Conservation (phyloP, 2,888 invertebrate species). For the Agelastica alni region DNA sequence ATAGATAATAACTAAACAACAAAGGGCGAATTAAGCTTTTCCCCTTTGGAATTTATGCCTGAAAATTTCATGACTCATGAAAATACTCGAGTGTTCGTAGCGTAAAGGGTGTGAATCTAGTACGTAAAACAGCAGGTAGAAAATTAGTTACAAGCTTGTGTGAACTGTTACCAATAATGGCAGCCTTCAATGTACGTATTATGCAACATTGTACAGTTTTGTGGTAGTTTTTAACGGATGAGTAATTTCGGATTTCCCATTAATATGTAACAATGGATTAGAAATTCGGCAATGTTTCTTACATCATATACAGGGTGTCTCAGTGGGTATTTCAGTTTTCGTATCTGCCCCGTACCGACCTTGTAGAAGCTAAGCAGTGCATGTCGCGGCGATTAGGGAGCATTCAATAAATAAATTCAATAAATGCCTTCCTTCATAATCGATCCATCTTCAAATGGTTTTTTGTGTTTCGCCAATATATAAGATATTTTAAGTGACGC, state of each 20-base stretch:
- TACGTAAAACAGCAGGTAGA: background rate
- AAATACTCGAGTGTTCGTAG: background rate
- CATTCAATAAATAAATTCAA: no score
- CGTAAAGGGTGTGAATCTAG: slow-evolving; percentile 2
- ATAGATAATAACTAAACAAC: slow-evolving; percentile 14
- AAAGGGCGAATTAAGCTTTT: slow-evolving; percentile 4
- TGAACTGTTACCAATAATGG: slow-evolving; percentile 1
- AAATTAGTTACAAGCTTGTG: slow-evolving; percentile 1
- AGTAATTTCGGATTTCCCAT: background rate
- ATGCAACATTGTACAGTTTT: background rate
- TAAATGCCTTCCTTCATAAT: no score
- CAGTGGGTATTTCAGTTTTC: no score
- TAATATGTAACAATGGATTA: no score
- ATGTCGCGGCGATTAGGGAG: no score
- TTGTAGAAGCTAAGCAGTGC: no score
- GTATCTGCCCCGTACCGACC: no score
- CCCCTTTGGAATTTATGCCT: slow-evolving; percentile 5
- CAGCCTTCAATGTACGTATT: background rate
- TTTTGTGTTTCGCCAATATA: no score
- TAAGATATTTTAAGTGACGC: no score
- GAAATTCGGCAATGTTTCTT: no score
- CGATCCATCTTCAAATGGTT: no score
- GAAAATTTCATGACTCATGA: slow-evolving; percentile 12
- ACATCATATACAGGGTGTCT: no score
- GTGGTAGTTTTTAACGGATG: background rate